These are phyloP conservation scores for Drosophila demipolita DNA, from an alignment of 2,888 invertebrate species.

Conservation along the genomic window DNA sequence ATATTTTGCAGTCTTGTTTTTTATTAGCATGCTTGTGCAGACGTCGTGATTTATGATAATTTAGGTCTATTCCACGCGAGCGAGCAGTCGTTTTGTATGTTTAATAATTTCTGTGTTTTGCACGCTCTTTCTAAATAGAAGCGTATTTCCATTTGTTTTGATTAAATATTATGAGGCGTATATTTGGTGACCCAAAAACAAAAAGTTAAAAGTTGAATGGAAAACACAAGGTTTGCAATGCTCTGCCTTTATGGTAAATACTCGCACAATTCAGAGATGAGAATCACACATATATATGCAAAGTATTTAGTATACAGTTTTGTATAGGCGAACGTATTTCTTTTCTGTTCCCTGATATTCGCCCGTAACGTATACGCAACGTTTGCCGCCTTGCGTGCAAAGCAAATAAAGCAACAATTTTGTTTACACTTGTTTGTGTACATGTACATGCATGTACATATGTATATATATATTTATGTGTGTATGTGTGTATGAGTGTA, in stretches of 20 bases:
- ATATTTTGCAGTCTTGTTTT: constrained; percentile 33
- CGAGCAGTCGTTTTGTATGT: constrained; percentile 11
- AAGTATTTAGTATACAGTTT: neutral
- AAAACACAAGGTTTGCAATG: constrained; percentile 56
- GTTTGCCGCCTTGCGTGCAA: constrained; percentile 54
- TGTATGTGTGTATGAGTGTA: constrained; percentile 7
- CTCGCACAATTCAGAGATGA: constrained; percentile 25
- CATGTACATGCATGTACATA: neutral
- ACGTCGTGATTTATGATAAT: constrained; percentile 61
- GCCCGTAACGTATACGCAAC: constrained; percentile 72
- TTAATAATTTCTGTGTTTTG: constrained; percentile 51
- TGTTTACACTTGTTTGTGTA: constrained; percentile 35
- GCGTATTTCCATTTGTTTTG: constrained; percentile 23
- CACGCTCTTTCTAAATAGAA: constrained; percentile 71
- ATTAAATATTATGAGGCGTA: constrained; percentile 30
- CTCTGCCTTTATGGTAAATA: constrained; percentile 21
- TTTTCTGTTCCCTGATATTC: constrained; percentile 30
- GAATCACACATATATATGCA: constrained; percentile 7
- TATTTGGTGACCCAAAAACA: constrained; percentile 61
- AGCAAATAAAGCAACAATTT: constrained; percentile 54
- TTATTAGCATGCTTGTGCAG: constrained; percentile 27
- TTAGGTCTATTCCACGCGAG: constrained; percentile 31
- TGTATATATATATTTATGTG: neutral
- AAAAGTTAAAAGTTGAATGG: constrained; percentile 46
- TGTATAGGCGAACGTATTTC: constrained; percentile 31